Percentiles rank a stretch among this genome's conserved stretches.
These are phyloP conservation scores for Tiliacea citrago DNA, from an alignment of 2,888 invertebrate species.

Conservation along the genomic window DNA sequence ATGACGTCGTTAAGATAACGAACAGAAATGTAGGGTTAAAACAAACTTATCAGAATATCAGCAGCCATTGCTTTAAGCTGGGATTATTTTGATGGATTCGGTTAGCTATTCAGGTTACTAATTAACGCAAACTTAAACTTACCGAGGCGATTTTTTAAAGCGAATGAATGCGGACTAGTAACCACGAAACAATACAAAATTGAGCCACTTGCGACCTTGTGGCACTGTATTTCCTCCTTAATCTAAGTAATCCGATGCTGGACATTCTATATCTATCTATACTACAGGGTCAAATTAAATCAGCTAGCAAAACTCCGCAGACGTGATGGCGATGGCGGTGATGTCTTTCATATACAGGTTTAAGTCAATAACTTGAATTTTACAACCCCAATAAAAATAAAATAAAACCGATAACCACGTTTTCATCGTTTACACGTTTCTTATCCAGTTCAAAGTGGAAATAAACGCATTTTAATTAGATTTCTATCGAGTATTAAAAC, in stretches of 20 bases:
- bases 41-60: slow-evolving; percentile 40
- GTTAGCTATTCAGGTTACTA: background rate
- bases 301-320: too few relatives aligned
- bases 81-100: slow-evolving; percentile 43
- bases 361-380: background rate
- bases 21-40: slow-evolving; percentile 11
- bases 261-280: too few relatives aligned
- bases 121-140: slow-evolving; percentile 2
- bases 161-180: background rate
- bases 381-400: slow-evolving; percentile 6
- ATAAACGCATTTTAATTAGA: slow-evolving; percentile 19
- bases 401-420: slow-evolving; percentile 30
- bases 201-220: background rate
- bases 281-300: too few relatives aligned
- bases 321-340: too few relatives aligned
- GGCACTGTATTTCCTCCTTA: too few relatives aligned
- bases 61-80: slow-evolving; percentile 2
- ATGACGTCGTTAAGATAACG: slow-evolving; percentile 47
- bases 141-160: background rate
- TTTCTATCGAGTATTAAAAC: slow-evolving; percentile 7
- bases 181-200: background rate
- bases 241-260: too few relatives aligned
- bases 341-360: background rate
- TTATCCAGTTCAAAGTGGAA: slow-evolving; percentile 44
- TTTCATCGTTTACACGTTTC: slow-evolving; percentile 21